phyloP scores from a whole-genome alignment of 2,888 invertebrate species.

The Acanthopleura granulata region DNA sequence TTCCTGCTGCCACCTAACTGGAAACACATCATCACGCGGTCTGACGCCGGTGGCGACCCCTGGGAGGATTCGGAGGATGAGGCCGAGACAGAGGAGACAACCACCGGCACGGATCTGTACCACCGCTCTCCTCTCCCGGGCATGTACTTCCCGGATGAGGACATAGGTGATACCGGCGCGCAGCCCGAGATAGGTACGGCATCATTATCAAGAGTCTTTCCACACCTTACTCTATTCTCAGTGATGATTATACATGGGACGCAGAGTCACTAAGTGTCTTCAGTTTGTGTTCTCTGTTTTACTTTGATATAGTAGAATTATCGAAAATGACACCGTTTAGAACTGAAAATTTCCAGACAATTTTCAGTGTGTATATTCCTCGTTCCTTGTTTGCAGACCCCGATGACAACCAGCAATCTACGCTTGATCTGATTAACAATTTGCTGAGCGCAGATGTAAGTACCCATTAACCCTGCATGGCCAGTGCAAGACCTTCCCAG shows the following conservation, averaged over 20 bases:
- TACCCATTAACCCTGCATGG: too few relatives aligned
- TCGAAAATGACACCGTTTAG: too few relatives aligned
- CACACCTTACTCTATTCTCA: too few relatives aligned
- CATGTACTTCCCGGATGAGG: background rate
- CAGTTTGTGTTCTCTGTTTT: too few relatives aligned
- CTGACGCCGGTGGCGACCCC: background rate
- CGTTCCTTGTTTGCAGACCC: background rate
- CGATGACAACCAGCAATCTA: background rate
- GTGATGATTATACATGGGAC: too few relatives aligned
- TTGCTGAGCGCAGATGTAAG: background rate
- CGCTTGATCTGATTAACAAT: background rate
- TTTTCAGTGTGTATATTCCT: too few relatives aligned
- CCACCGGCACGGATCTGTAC: background rate
- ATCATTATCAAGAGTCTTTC: too few relatives aligned
- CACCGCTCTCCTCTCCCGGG: background rate
- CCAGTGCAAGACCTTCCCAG: too few relatives aligned
- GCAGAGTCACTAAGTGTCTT: too few relatives aligned
- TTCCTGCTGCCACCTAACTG: background rate
- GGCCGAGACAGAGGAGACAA: background rate
- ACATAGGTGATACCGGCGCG: background rate
- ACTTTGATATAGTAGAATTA: too few relatives aligned
- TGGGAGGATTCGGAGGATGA: background rate
- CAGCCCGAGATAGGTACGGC: background rate
- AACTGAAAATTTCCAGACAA: too few relatives aligned
- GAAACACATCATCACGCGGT: slow-evolving; percentile 1